Base-by-base conservation (phyloP, 2,888 invertebrate species). In the Drosophila macrospina region DNA sequence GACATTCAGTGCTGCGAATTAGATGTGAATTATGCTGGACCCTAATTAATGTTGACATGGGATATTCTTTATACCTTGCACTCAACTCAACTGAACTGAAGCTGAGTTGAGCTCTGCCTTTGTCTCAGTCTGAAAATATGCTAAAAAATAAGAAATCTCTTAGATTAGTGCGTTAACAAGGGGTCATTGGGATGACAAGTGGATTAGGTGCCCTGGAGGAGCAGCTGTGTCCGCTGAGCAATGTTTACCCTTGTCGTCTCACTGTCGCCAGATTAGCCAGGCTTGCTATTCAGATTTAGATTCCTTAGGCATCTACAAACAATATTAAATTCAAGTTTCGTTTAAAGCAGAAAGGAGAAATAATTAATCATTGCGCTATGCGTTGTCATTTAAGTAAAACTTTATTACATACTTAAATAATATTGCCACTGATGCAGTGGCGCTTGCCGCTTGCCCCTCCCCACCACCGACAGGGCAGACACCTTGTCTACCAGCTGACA, bases 11-110 rank as follows among this genome's bases (percentile, higher is more conserved):
- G 63, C 65, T 45, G 32, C 64, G 85, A 65, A 71, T 78, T 77
- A 73, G 78, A 78, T 72, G 80, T 63, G 79, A 69, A 85, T 79
- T 82, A 77, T 74, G 67, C 77, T 48, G 72, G 72, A 88, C 88
- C 83, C 86, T 88, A 84, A 84, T 84, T 84, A 88, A 79, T 74
- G 88, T 86, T 84, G 83, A 88, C 83, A 88, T 86, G 80, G 83
- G 83, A 69, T 82, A 66, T 77, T 44, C 56, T 63, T 50, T 69
- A 62, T 48, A 11, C 41, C 45, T 48, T 63, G 41, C 63, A 64
- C 69, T 5, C 7, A 15, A 37, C 60, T 62, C 0, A 39, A 39
- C 16, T 30, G 28, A 41, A 45, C 5, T 30, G 28, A 45, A 45
- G 30, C 4, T 32, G 30, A 39, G 39, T 50, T 41, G 13, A 34